A percentile compares a stretch with the other conserved stretches of the same genome.
phyloP scores from a whole-genome alignment of 2,888 invertebrate species.

The Metellina segmentata region DNA sequence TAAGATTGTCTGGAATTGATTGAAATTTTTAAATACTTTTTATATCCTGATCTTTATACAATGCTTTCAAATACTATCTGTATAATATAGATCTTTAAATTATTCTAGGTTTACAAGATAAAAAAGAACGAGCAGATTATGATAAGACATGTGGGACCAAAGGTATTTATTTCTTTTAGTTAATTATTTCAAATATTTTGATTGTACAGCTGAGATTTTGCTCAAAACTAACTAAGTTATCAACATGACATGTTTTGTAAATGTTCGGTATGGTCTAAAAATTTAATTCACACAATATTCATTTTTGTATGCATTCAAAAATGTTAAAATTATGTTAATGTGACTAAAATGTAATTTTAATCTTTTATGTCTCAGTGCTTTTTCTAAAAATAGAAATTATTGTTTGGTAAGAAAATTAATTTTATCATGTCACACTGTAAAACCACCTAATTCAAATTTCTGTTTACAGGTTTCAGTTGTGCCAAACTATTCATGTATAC shows the following conservation, averaged over 20 bases:
- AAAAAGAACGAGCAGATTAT: no score
- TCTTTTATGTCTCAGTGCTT: neutral
- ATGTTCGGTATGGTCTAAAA: neutral
- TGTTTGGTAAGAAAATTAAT: neutral
- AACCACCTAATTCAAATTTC: neutral
- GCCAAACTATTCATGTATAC: conserved; percentile 6
- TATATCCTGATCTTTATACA: no score
- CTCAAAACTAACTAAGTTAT: no score
- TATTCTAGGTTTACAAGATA: neutral
- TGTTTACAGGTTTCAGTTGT: conserved; percentile 19
- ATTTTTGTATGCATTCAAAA: neutral
- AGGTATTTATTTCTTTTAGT: neutral
- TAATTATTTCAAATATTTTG: neutral
- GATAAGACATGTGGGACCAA: no score
- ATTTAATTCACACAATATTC: neutral
- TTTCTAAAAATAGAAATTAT: neutral
- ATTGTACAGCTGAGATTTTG: neutral
- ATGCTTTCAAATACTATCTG: no score
- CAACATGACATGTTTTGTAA: no score
- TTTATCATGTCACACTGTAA: neutral
- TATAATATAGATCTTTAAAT: no score
- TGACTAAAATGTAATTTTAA: neutral
- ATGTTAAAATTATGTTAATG: neutral
- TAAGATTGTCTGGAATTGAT: no score
- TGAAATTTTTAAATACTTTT: no score